Base-by-base conservation (phyloP, 92 coral and sea anemone species). In the Parazoanthus swiftii region DNA sequence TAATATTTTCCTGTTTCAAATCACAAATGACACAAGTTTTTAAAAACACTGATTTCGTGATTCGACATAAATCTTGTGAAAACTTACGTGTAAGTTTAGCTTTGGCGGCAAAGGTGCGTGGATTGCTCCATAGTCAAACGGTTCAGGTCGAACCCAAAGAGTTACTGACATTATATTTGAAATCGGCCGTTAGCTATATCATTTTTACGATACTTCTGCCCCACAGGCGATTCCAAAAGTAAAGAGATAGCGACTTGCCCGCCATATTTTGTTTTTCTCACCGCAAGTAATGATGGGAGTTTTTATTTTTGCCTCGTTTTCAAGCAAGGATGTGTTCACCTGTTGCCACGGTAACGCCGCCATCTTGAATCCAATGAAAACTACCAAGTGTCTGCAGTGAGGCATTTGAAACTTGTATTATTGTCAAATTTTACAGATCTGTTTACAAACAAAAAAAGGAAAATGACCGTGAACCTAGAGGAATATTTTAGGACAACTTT, bases 401-500 rank as follows among this genome's bases (percentile, higher is more conserved):
- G 20, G 37, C 25, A 26, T 77, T 79, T 56, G 21, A 25, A 33
- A 71, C 3, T 43, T 46, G 3, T 33, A 26, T 78, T 56, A 5
- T 26, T 38, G 15, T 37, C 6, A 59, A 56, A 42, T n/a, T 58
- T 70, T 50, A 48, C 54, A 25, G 63, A 35, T 63, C 79, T 80
- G 23, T 48, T 65, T 39, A 16, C 13, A 42, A 23, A 81, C 37
- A 74, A 85, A 54, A 58, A 8, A 46, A 46, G 23, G 13, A 94
- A 91, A 84, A 97, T 97, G 99, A 91, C 98, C 74, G 95, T 97
- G 25, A 97, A 97, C 88, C 85, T 97, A 33, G 99, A 97, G 58
- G 99, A 95, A 85, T 97, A 97, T 89, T 97, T 97, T 73, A 92
- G 99, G 95, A 97, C 99, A 75, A 97, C 98, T 35, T 97, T 97